A percentile compares a stretch with the other conserved stretches of the same genome.
These are phyloP conservation scores for Cerceris rybyensis DNA, from an alignment of 2,888 invertebrate genomes.

Conservation along the genomic window DNA sequence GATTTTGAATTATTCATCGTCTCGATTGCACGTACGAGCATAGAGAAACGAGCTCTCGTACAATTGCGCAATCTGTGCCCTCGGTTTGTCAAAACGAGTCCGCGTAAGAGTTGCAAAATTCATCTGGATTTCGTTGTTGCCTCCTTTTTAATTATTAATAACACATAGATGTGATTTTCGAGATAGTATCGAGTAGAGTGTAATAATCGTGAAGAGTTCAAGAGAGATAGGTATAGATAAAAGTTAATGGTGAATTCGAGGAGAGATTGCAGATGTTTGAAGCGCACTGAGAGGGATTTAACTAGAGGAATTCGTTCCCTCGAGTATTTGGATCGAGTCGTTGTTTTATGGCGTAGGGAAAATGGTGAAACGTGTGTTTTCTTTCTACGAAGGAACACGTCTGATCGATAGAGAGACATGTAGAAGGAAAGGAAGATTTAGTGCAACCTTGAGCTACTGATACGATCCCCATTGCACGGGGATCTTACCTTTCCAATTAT, in stretches of 20 bases:
- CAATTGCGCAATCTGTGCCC: background rate
- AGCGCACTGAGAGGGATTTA: too few species aligned
- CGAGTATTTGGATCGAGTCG: background rate
- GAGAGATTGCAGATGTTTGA: too few species aligned
- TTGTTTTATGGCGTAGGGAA: background rate
- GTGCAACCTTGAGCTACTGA: conserved; percentile 48
- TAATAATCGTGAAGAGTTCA: too few species aligned
- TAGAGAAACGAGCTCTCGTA: too few species aligned
- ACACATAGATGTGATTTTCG: too few species aligned
- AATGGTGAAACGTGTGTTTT: background rate
- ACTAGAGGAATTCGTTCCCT: background rate
- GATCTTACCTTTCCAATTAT: conserved; percentile 44
- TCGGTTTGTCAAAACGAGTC: too few species aligned
- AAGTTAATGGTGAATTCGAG: too few species aligned
- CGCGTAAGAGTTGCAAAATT: too few species aligned
- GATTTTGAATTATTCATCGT: conserved; percentile 44
- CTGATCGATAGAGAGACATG: conserved; percentile 42
- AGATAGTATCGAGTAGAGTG: too few species aligned
- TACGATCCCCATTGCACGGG: conserved; percentile 30
- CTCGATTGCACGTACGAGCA: background rate
- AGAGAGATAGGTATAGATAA: too few species aligned
- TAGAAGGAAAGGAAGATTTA: conserved; percentile 46
- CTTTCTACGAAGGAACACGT: conserved; percentile 5
- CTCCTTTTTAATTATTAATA: too few species aligned
- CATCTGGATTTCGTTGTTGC: too few species aligned